These are phyloP conservation scores for Athene cunicularia DNA, from an alignment of 2,113 vertebrate species.

Conservation along the genomic window DNA sequence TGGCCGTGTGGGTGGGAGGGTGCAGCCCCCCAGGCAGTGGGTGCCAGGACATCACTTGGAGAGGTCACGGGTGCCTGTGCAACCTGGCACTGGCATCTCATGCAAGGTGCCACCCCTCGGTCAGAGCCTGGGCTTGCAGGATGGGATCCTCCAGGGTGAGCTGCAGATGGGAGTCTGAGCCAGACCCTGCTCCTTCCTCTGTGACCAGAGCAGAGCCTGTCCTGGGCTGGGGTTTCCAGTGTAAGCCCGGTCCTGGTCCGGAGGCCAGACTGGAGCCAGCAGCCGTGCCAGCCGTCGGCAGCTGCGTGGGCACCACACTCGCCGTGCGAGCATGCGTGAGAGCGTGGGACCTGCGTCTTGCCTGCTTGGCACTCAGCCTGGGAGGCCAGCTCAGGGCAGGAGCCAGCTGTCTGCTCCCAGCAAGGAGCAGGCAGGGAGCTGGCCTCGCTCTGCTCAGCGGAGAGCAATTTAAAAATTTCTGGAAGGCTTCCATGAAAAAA, in stretches of 20 bases:
- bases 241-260: accelerated
- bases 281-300: neutral
- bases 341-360: neutral
- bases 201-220: neutral
- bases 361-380: neutral
- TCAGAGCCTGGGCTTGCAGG: neutral
- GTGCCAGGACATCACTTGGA: accelerated
- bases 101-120: neutral
- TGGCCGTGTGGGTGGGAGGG: neutral
- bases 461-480: neutral
- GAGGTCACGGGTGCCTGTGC: accelerated
- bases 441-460: accelerated
- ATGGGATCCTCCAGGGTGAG: accelerated
- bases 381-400: neutral
- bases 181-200: neutral
- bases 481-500: neutral
- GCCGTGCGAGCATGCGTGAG: accelerated
- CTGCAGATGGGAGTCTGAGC: neutral
- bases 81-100: accelerated
- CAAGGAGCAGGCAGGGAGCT: neutral
- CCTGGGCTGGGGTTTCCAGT: neutral
- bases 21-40: neutral
- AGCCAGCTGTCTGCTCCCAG: neutral
- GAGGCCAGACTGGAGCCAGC: neutral
- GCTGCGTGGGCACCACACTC: neutral